phyloP scores from a whole-genome alignment of 2,797 vertebrate species.

The Chrosomus eos region DNA sequence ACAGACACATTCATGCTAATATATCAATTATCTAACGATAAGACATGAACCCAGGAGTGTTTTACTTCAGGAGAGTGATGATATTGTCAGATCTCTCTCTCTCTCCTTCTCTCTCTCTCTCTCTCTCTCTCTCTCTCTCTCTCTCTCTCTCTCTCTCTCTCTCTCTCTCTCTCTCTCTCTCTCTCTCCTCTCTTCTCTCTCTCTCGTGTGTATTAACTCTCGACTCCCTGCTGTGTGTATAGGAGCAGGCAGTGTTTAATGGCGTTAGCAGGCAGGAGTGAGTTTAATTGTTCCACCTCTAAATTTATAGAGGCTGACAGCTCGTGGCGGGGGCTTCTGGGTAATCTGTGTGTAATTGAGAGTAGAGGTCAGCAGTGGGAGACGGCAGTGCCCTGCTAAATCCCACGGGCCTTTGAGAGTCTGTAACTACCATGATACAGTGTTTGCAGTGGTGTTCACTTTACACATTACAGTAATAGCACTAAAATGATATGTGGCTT shows the following conservation, averaged over 20 bases:
- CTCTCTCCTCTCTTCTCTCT: constrained; percentile 1
- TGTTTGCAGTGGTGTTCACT: constrained; percentile 9
- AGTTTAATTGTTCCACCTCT: constrained; percentile 58
- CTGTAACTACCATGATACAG: constrained; percentile 33
- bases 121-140: too few relatives aligned
- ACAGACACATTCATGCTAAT: constrained; percentile 13
- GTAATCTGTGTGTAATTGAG: constrained; percentile 76
- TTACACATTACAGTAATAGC: constrained; percentile 26
- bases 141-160: constrained; percentile 36
- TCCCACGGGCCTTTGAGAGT: constrained; percentile 31
- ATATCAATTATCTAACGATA: constrained; percentile 28
- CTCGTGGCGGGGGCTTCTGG: constrained; percentile 67
- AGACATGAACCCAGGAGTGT: constrained; percentile 2
- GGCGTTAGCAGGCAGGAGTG: constrained; percentile 60
- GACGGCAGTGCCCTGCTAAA: constrained; percentile 33
- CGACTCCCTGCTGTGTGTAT: constrained; percentile 41
- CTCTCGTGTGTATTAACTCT: constrained; percentile 37
- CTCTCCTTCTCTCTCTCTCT: neutral
- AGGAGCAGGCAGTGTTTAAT: constrained; percentile 59
- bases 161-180: constrained; percentile 12
- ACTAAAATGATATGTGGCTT: neutral
- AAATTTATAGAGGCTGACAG: constrained; percentile 73
- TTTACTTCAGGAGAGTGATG: constrained; percentile 26
- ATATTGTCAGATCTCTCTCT: constrained; percentile 36
- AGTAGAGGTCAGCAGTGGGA: constrained; percentile 66